Percentiles rank a stretch among this genome's conserved stretches.
phyloP scores from a whole-genome alignment of 2,113 vertebrate genomes.

The Eublepharis macularius region DNA sequence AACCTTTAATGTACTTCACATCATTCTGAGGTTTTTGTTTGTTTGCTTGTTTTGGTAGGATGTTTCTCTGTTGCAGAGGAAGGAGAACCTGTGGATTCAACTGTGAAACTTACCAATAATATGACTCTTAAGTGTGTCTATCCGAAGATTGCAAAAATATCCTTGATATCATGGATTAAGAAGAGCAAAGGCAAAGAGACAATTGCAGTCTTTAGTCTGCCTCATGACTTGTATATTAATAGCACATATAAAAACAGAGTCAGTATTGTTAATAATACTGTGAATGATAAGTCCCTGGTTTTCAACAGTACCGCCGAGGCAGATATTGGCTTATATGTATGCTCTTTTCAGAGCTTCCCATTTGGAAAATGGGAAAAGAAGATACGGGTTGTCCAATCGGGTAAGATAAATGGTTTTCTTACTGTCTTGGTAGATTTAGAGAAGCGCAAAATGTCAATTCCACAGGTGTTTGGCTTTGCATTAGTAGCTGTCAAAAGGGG shows the following conservation, averaged over 20 bases:
- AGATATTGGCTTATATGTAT: constrained; percentile 78
- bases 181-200: constrained; percentile 34
- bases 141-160: constrained; percentile 67
- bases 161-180: constrained; percentile 83
- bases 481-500: no score
- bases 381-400: constrained; percentile 69
- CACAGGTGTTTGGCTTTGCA: no score
- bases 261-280: constrained; percentile 69
- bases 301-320: constrained; percentile 75
- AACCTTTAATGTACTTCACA: not conserved
- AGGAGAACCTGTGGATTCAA: constrained; percentile 62
- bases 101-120: constrained; percentile 74
- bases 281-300: constrained; percentile 73
- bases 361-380: constrained; percentile 74
- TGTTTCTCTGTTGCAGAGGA: constrained; percentile 61
- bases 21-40: constrained; percentile 14
- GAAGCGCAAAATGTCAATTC: not conserved
- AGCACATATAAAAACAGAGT: constrained; percentile 68
- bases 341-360: constrained; percentile 77
- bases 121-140: constrained; percentile 81
- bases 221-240: constrained; percentile 41
- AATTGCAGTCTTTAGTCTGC: constrained; percentile 74
- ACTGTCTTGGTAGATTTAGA: not conserved
- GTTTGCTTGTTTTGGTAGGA: not conserved
- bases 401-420: constrained; percentile 57